Percentiles rank a stretch among this genome's conserved stretches.
Conservation (phyloP, 2,888 invertebrate genomes). For the Desoria tigrina region DNA sequence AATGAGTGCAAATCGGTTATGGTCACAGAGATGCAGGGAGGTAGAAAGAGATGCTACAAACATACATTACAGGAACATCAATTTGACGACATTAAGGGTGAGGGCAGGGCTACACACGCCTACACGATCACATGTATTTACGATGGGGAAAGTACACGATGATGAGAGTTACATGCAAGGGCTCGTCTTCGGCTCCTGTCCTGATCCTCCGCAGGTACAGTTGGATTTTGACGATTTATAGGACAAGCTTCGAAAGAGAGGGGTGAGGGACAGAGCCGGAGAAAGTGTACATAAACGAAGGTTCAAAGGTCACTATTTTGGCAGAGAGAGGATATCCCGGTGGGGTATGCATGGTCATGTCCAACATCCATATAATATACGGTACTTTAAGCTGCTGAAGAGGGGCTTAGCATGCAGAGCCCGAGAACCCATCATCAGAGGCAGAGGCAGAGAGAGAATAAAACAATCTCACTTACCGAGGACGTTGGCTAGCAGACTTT, state of each 20-base stretch:
- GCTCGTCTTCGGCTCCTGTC: no score
- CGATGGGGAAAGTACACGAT: no score
- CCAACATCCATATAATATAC: no score
- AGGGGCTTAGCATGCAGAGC: no score
- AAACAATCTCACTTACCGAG: constrained; percentile 59
- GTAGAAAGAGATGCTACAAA: no score
- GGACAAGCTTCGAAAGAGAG: constrained; percentile 27
- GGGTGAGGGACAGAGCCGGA: background rate
- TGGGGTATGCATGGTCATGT: background rate
- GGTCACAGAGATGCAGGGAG: no score
- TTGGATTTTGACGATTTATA: constrained; percentile 52
- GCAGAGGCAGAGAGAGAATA: background rate
- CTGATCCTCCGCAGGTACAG: constrained; percentile 25
- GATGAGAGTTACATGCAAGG: constrained; percentile 1
- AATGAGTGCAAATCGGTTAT: no score
- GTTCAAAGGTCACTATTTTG: constrained; percentile 8
- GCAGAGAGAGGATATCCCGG: background rate
- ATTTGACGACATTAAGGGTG: no score
- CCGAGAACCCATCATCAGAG: background rate
- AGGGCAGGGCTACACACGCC: background rate
- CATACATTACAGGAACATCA: no score
- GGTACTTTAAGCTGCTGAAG: no score
- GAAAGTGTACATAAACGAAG: background rate
- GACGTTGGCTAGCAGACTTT: constrained; percentile 93
- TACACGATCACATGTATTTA: background rate